Evolutionary conservation across 2,888 invertebrate species (phyloP).

Genomic region (Amaurobius ferox): DNA sequence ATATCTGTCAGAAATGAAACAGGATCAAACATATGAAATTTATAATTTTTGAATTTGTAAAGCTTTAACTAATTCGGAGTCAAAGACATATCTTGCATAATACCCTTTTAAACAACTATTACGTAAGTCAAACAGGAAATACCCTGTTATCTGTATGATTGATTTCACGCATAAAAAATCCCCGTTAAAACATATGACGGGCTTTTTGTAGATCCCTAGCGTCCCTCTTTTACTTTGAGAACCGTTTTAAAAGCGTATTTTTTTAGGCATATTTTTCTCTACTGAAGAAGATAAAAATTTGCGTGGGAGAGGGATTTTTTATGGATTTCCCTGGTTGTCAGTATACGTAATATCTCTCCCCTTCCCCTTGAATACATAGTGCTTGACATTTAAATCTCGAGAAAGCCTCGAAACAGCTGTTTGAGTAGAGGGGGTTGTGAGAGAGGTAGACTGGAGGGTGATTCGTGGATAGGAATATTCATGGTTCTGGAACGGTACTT

Average conservation of each 20-base stretch:
- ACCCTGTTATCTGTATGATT: constrained; percentile 48
- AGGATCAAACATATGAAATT: too few species aligned
- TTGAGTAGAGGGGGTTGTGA: constrained; percentile 14
- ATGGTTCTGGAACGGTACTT: constrained; percentile 1
- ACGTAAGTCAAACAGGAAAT: constrained; percentile 14
- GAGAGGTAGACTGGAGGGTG: background rate
- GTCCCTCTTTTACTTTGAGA: background rate
- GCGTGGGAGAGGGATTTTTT: constrained; percentile 51
- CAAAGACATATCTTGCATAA: background rate
- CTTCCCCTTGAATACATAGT: background rate
- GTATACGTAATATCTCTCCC: background rate
- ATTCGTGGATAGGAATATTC: background rate
- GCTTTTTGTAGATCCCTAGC: background rate
- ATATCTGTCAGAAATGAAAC: too few species aligned
- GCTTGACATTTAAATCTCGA: constrained; percentile 32
- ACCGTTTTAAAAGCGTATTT: background rate
- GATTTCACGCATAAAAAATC: constrained; percentile 33
- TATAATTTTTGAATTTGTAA: too few species aligned
- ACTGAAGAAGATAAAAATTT: constrained; percentile 35
- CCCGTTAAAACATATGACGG: constrained; percentile 3
- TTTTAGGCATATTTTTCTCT: background rate
- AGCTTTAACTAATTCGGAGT: too few species aligned
- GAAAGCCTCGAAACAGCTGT: constrained; percentile 40
- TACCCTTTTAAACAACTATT: constrained; percentile 25
- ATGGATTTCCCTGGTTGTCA: constrained; percentile 20